These are phyloP conservation scores for Ophion costatus DNA, from an alignment of 2,888 invertebrate genomes.

Conservation along the genomic window DNA sequence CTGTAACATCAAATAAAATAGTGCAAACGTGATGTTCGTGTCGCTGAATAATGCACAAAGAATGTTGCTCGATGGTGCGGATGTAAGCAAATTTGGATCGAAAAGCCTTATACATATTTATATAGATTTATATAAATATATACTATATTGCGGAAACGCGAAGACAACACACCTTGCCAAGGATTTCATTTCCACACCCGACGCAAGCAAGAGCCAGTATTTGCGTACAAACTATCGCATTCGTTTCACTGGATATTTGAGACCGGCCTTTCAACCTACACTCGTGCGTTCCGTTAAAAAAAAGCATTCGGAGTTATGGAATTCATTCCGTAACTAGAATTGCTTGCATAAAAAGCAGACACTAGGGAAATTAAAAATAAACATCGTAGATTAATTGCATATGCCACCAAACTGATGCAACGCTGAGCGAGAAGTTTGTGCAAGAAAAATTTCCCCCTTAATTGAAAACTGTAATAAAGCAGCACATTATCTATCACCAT, in stretches of 20 bases:
- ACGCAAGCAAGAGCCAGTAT: constrained; percentile 31
- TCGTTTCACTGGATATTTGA: constrained; percentile 47
- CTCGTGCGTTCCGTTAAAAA: constrained; percentile 18
- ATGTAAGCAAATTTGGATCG: too few species aligned
- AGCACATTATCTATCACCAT: too few species aligned
- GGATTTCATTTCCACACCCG: constrained; percentile 44
- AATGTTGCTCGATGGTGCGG: too few species aligned
- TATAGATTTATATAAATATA: background rate
- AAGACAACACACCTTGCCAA: constrained; percentile 36
- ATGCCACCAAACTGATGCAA: background rate
- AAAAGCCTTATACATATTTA: background rate
- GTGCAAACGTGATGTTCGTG: background rate
- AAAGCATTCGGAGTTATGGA: background rate
- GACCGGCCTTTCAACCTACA: constrained; percentile 27
- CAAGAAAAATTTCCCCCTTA: background rate
- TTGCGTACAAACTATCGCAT: constrained; percentile 24
- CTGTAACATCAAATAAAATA: background rate
- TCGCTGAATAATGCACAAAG: background rate
- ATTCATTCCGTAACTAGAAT: background rate
- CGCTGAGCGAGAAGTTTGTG: background rate
- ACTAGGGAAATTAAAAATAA: constrained; percentile 10
- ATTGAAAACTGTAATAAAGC: too few species aligned
- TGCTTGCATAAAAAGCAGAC: constrained; percentile 5
- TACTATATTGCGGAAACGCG: constrained; percentile 30
- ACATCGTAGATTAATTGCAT: background rate